phyloP scores from a whole-genome alignment of 2,888 invertebrate genomes.

The Taenaris catops region DNA sequence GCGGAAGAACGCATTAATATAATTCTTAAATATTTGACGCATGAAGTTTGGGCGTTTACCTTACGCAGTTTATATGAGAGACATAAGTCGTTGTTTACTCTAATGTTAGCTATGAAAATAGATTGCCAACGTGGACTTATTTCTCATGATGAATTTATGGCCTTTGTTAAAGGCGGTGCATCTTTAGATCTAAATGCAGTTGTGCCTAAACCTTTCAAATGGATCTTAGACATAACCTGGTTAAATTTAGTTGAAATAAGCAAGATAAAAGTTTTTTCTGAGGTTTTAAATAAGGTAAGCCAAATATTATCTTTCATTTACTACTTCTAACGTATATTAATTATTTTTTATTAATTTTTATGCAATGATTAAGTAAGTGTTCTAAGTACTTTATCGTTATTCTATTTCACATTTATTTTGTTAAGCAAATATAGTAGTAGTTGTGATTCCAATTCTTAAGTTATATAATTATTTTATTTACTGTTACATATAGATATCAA shows the following conservation, averaged over 20 bases:
- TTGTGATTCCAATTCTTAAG: too few species aligned
- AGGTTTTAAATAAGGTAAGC: slow-evolving; percentile 86
- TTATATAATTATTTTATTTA: too few species aligned
- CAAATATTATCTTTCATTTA: slow-evolving; percentile 1
- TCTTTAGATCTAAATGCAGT: slow-evolving; percentile 96
- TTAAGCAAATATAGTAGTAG: too few species aligned
- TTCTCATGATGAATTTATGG: slow-evolving; percentile 94
- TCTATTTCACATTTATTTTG: too few species aligned
- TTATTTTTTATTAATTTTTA: too few species aligned
- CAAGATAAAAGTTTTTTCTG: slow-evolving; percentile 88
- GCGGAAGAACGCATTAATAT: slow-evolving; percentile 93
- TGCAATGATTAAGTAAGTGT: too few species aligned
- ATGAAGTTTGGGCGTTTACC: slow-evolving; percentile 95
- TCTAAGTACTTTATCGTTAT: too few species aligned
- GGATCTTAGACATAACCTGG: slow-evolving; percentile 98
- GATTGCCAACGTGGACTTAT: slow-evolving; percentile 91
- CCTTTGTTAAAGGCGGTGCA: slow-evolving; percentile 97
- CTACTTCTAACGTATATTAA: too few species aligned
- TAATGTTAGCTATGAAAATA: slow-evolving; percentile 97
- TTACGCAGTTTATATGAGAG: slow-evolving; percentile 95
- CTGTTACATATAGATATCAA: slow-evolving; percentile 81
- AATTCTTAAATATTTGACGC: slow-evolving; percentile 93
- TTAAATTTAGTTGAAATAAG: slow-evolving; percentile 96
- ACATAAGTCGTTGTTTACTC: slow-evolving; percentile 94
- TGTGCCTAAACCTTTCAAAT: slow-evolving; percentile 93